phyloP scores from a whole-genome alignment of 2,113 vertebrate species.

The Mionectes macconnelli region DNA sequence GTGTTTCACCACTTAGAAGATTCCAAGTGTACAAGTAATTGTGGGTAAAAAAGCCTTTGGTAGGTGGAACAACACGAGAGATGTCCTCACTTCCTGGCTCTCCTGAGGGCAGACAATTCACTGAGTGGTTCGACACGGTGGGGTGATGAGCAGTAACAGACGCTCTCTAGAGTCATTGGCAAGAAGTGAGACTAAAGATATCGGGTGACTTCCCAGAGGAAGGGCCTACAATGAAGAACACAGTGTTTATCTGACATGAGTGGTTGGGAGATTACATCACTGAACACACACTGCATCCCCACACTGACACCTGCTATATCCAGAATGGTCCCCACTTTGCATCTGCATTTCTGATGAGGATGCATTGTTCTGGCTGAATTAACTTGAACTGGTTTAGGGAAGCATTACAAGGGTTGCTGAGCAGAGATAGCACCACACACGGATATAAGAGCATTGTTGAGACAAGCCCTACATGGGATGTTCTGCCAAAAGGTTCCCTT shows the following conservation, averaged over 20 bases:
- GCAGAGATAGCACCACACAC: constrained; percentile 24
- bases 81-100: neutral
- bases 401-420: neutral
- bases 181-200: neutral
- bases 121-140: neutral
- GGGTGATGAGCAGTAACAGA: neutral
- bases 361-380: constrained; percentile 33
- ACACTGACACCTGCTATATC: neutral
- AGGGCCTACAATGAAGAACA: constrained; percentile 8
- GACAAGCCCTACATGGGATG: neutral
- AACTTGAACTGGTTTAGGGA: neutral
- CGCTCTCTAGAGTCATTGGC: neutral
- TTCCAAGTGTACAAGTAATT: neutral
- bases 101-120: neutral
- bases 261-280: neutral
- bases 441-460: constrained; percentile 44
- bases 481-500: constrained; percentile 54
- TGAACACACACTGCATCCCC: neutral
- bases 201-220: constrained; percentile 7
- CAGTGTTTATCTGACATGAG: constrained; percentile 7
- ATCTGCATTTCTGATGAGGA: constrained; percentile 14
- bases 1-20: neutral
- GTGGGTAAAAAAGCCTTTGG: neutral
- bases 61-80: neutral
- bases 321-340: neutral